Evolutionary conservation across 2,888 invertebrate species (phyloP), one percentile per base, ranked within the genome.

Genomic region (Eupithecia vulgata): DNA sequence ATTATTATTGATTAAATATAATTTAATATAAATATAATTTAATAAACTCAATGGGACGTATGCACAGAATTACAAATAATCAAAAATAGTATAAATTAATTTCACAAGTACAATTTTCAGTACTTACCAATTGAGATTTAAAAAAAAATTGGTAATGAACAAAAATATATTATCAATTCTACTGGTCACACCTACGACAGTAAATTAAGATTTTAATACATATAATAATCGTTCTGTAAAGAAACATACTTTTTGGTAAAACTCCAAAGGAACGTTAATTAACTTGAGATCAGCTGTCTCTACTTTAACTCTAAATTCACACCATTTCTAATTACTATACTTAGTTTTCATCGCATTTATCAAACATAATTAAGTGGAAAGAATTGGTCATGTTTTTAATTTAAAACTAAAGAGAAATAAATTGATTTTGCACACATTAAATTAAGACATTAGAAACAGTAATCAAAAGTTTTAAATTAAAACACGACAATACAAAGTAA

Each of bases 31-130:
- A 37, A 66, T 65, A 67, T 48, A 45, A 61, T 42, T 35, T 45
- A 45, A 57, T 67, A 61, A 64, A 74, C 40, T 66, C 52, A 71
- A 67, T 69, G 69, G 74, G 74, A 75, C 72, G 69, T 72, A 64
- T 70, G 74, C 74, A 74, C 57, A 74, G 35, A 52, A 67, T 67
- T 52, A 70, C 40, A 70, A n/a, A 25, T 37, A 61, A 61, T 64
- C 10, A 34, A 40, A 21, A 62, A 61, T 61, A 45, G 7, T n/a
- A 45, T 45, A 64, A 64, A 52, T 10, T 10, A 21, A 52, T 21
- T 52, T 21, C 52, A 30, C 30, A 15, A 59, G 15, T 30, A 30
- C 25, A 59, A 59, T 59, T 59, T 59, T 52, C 4, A 21, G 21
- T 8, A 25, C 30, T 30, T 57, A 57, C 57, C n/a, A 3, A 59